Evolutionary conservation across 2,113 vertebrate species (phyloP).

Genomic region (Gila orcuttii): DNA sequence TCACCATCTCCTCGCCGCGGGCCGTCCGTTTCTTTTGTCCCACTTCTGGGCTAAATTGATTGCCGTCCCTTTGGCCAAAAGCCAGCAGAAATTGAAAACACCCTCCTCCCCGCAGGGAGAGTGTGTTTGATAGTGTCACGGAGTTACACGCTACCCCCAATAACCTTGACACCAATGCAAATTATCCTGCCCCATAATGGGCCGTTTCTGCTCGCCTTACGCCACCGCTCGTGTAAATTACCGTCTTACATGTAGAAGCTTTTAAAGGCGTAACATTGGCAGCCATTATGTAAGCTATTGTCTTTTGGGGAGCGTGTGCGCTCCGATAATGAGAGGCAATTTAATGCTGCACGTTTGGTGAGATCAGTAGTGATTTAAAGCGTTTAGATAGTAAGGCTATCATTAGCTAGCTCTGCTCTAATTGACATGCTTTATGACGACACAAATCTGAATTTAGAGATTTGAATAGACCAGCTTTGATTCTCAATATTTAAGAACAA

Average conservation of each 20-base stretch:
- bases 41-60: constrained; percentile 76
- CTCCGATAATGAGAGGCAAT: not conserved
- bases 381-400: not conserved
- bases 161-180: constrained; percentile 61
- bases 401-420: not conserved
- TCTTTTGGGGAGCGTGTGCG: not conserved
- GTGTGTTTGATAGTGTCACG: constrained; percentile 7
- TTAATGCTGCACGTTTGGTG: not conserved
- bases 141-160: constrained; percentile 19
- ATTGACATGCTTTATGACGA: not conserved
- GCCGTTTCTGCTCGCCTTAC: not conserved
- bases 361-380: not conserved
- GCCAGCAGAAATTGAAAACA: constrained; percentile 72
- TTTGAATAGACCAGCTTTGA: not conserved
- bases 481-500: no score
- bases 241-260: not conserved
- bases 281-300: not conserved
- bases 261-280: not conserved
- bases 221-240: not conserved
- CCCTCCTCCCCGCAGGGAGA: constrained; percentile 39
- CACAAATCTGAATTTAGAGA: not conserved
- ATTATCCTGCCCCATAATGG: constrained; percentile 41
- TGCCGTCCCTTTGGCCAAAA: constrained; percentile 69
- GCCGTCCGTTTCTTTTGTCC: constrained; percentile 76
- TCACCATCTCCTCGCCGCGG: constrained; percentile 52